Base-by-base conservation (phyloP, 2,888 invertebrate species). In the Plebejus anna region DNA sequence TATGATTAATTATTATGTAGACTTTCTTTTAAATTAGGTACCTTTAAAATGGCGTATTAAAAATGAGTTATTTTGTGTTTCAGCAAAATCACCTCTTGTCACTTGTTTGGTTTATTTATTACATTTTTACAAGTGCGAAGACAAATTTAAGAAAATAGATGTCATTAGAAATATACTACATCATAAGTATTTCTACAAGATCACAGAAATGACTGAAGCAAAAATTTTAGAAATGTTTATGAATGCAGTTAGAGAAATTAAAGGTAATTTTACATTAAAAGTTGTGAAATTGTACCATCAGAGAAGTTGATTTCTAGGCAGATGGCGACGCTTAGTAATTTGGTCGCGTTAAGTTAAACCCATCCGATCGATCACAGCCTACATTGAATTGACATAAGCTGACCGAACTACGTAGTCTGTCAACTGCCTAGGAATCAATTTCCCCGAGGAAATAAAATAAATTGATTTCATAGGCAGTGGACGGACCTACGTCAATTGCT, bases 41-140 rank as follows among this genome's bases (percentile, higher is more conserved):
- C 9, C 22, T 38, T 61, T 66, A 38, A n/a, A 75, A 42, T 51
- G 38, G 72, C 5, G 6, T 55, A 55, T 57, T 22, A 36, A 28
- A 66, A 42, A 76, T 51, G 16, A 42, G 47, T 16, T 75, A 28
- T 71, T 47, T 75, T 79, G 78, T 79, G 77, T 79, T 91, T 59
- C 85, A 94, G 94, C 90, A 0, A 88, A 90, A 82, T 87, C 82
- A 73, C 90, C 94, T 1, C 75, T 94, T 75, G 89, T 94, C 1
- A 86, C 85, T 5, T 89, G 89, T 79, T 82, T 94, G 77, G 89
- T 94, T 2, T 94, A 93, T 81, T 83, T 93, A 28, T 79, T 94
- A 77, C 90, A 93, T 81, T 94, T 90, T 81, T 93, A 88, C 79
- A 90, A 90, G 81, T 91, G 92, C 79, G 86, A 90, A 5, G 92